Conservation (phyloP, 1,140 invertebrate species). For the Bombus pascuorum region DNA sequence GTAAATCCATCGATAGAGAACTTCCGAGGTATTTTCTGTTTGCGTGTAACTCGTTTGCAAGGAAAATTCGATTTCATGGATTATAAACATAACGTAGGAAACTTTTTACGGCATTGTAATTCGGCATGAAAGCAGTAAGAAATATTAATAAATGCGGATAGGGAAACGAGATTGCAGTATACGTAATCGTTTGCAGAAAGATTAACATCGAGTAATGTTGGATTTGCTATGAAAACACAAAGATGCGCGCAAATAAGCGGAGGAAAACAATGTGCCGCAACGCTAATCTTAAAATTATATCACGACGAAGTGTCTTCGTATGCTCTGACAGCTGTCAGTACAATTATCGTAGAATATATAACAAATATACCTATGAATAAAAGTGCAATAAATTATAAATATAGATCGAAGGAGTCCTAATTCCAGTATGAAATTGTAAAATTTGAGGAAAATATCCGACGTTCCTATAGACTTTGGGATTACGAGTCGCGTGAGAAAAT, state of each 20-base stretch:
- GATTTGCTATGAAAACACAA: neutral
- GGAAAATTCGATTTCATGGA: neutral
- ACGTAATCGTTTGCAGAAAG: slow-evolving; percentile 3
- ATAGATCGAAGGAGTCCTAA: neutral
- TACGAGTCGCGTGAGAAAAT: neutral
- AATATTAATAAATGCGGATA: neutral
- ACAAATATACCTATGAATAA: neutral
- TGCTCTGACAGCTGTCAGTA: neutral
- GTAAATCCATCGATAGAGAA: neutral
- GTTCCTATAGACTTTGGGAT: neutral
- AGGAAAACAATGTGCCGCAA: neutral
- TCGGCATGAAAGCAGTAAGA: neutral
- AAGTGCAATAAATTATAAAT: neutral
- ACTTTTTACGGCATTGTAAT: neutral
- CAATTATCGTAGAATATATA: neutral
- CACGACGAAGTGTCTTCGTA: neutral
- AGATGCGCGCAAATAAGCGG: neutral
- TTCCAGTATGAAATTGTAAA: neutral
- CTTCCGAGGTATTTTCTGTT: too few species aligned
- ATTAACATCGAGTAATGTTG: neutral
- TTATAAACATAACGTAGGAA: neutral
- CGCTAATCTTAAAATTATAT: neutral
- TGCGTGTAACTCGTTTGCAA: too few species aligned
- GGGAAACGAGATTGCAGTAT: neutral
- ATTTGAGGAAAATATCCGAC: neutral